These are phyloP conservation scores for Poecilia wingei DNA, from an alignment of 2,797 vertebrate genomes.

Conservation along the genomic window DNA sequence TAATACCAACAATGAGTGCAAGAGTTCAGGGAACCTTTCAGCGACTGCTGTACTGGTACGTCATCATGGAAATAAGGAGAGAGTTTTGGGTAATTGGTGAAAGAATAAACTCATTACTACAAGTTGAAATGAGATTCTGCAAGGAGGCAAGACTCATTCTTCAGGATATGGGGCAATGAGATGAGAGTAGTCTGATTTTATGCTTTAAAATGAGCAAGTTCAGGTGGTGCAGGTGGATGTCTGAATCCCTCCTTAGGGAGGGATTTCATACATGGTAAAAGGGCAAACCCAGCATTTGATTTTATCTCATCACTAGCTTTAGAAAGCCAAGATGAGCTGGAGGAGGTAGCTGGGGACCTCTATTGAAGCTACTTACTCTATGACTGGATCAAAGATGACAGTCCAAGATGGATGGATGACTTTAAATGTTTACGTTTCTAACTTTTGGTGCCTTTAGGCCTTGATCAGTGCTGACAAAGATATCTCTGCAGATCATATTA, in stretches of 20 bases:
- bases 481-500: not conserved
- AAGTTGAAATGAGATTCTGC: not conserved
- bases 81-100: not conserved
- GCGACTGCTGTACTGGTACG: not conserved
- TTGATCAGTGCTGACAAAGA: not conserved
- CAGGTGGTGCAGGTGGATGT: not conserved
- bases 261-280: not conserved
- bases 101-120: not conserved
- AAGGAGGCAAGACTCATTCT: not conserved
- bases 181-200: not conserved
- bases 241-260: not conserved
- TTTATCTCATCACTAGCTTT: not conserved
- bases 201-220: not conserved
- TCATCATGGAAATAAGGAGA: not conserved
- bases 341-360: not conserved
- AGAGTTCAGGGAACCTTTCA: not conserved
- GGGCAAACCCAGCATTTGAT: not conserved
- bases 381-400: not conserved
- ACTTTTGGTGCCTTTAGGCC: not conserved
- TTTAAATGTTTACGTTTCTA: not conserved
- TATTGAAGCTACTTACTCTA: not conserved
- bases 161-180: not conserved
- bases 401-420: not conserved
- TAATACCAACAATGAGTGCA: not conserved
- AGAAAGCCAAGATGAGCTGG: not conserved